phyloP scores from a whole-genome alignment of 2,888 invertebrate genomes.

The Acanthosepion pharaonis region DNA sequence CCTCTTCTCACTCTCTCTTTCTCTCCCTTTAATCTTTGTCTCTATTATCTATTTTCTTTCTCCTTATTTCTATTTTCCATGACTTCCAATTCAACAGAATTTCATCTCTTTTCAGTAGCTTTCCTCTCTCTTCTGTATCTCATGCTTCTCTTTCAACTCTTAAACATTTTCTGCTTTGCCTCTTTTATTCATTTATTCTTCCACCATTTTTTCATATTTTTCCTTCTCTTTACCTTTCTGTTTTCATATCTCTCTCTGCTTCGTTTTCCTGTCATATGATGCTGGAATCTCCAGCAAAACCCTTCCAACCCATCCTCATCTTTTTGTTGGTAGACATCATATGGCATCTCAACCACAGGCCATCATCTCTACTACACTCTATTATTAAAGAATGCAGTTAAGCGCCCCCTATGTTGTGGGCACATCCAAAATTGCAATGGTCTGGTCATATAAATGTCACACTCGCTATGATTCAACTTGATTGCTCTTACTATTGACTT shows the following conservation, averaged over 20 bases:
- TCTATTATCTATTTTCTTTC: neutral
- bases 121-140: neutral
- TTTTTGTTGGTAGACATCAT: neutral
- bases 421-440: conserved; percentile 6
- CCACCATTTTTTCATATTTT: neutral
- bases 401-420: conserved; percentile 33
- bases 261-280: neutral
- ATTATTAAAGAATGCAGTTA: neutral
- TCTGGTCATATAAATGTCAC: neutral
- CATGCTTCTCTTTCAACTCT: neutral
- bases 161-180: too few species aligned
- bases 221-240: conserved; percentile 8
- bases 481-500: neutral
- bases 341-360: neutral
- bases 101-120: neutral
- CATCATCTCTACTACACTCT: neutral
- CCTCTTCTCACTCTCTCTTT: too few species aligned
- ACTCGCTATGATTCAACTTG: conserved; percentile 16
- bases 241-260: neutral
- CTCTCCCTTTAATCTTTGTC: too few species aligned
- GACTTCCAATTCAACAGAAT: neutral
- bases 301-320: neutral
- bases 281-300: neutral
- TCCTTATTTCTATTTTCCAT: neutral
- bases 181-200: neutral